phyloP scores from a whole-genome alignment of 2,888 invertebrate species.

The Liodrosophila aerea region DNA sequence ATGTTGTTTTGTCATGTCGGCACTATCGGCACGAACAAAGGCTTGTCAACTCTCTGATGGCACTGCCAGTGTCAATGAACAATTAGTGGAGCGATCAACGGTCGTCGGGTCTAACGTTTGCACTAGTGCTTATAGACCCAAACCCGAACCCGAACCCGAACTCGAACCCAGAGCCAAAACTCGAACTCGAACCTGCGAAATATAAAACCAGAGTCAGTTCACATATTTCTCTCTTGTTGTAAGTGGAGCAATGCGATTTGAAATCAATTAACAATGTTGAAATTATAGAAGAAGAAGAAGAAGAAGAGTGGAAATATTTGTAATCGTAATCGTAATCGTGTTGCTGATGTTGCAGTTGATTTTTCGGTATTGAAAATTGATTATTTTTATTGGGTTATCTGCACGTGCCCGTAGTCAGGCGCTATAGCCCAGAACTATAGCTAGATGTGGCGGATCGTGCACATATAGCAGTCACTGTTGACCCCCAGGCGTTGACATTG shows the following conservation, averaged over 20 bases:
- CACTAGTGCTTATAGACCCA: constrained; percentile 6
- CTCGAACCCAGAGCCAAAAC: constrained; percentile 10
- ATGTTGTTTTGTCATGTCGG: constrained; percentile 20
- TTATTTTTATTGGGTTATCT: constrained; percentile 58
- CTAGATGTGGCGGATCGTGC: too few species aligned
- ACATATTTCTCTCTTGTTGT: constrained; percentile 41
- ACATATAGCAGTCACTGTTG: constrained; percentile 17
- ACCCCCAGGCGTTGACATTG: constrained; percentile 57
- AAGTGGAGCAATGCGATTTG: constrained; percentile 68
- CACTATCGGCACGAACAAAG: constrained; percentile 73
- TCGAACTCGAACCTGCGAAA: constrained; percentile 1
- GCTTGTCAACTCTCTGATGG: constrained; percentile 33
- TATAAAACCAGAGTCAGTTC: background rate
- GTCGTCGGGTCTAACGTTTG: constrained; percentile 32
- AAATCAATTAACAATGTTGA: constrained; percentile 71
- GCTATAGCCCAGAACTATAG: constrained; percentile 17
- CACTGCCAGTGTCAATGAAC: constrained; percentile 63
- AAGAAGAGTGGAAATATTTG: too few species aligned
- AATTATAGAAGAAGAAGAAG: constrained; percentile 50
- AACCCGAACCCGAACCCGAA: constrained; percentile 2
- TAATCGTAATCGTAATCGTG: too few species aligned
- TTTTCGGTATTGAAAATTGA: constrained; percentile 23
- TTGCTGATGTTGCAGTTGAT: too few species aligned
- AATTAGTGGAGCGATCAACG: constrained; percentile 75
- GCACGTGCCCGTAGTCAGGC: constrained; percentile 54